A percentile compares a stretch with the other conserved stretches of the same genome.
Evolutionary conservation across 2,888 invertebrate species (phyloP).

Genomic region (Liodrosophila aerea): DNA sequence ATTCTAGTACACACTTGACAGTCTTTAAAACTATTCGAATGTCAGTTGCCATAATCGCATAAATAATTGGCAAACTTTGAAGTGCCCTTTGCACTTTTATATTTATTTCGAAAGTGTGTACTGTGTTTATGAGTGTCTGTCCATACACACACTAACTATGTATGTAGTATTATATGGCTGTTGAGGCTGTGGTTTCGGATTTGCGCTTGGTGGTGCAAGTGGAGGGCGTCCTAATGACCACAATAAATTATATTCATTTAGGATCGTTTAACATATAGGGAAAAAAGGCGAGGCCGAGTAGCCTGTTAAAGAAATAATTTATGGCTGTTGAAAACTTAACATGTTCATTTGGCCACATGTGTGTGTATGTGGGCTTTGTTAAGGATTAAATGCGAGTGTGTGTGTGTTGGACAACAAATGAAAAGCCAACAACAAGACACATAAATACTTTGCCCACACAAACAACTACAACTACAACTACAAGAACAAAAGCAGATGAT

Average conservation of each 20-base stretch:
- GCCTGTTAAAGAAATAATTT: constrained; percentile 70
- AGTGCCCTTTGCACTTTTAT: constrained; percentile 5
- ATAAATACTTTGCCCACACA: constrained; percentile 56
- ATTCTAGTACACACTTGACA: background rate
- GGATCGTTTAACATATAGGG: constrained; percentile 66
- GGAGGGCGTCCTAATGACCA: constrained; percentile 58
- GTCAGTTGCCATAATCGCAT: constrained; percentile 1
- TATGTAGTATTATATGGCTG: constrained; percentile 6
- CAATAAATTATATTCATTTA: constrained; percentile 75
- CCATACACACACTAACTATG: too few relatives aligned
- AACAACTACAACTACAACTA: constrained; percentile 9
- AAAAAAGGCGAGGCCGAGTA: constrained; percentile 40
- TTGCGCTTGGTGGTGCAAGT: background rate
- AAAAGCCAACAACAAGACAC: constrained; percentile 62
- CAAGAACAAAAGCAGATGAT: constrained; percentile 19
- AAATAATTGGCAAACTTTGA: constrained; percentile 9
- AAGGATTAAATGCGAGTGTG: constrained; percentile 43
- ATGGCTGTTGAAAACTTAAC: constrained; percentile 75
- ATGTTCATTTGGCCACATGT: constrained; percentile 73
- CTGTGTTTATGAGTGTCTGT: too few relatives aligned
- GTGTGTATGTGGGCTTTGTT: constrained; percentile 57
- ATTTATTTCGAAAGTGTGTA: background rate
- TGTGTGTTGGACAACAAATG: constrained; percentile 50
- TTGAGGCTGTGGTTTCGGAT: background rate
- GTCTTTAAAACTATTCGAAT: constrained; percentile 7